A percentile compares a stretch with the other conserved stretches of the same genome.
Evolutionary conservation across 30 jellyfish, hydroid and myxozoan genomes (phyloP).

Genomic region (Aurelia aurita complex sp. Pacific): DNA sequence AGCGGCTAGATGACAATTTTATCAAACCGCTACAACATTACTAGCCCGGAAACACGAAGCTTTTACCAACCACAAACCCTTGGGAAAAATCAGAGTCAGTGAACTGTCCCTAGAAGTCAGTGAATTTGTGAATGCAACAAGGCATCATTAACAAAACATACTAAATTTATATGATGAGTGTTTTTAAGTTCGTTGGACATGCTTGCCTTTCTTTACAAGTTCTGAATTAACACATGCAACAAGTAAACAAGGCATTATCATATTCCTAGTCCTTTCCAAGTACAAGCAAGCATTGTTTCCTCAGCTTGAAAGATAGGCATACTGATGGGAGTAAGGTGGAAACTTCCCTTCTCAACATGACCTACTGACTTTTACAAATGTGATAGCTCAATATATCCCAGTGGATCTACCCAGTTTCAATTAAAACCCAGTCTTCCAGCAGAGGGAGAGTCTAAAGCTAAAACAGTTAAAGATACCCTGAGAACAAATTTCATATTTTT

Average conservation of each 20-base stretch:
- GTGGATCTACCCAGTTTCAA: not conserved
- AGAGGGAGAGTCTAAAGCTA: not conserved
- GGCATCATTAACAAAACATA: too few relatives aligned
- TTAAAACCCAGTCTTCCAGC: conserved; percentile 6
- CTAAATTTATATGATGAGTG: too few relatives aligned
- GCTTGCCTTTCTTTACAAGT: too few relatives aligned
- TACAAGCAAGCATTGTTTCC: conserved; percentile 10
- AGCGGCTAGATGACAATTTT: too few relatives aligned
- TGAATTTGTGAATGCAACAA: too few relatives aligned
- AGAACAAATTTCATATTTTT: not conserved
- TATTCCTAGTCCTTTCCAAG: not conserved
- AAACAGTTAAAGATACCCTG: not conserved
- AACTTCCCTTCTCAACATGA: conserved; percentile 43
- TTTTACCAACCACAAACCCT: too few relatives aligned
- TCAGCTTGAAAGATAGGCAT: conserved; percentile 31
- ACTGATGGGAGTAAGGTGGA: conserved; percentile 41
- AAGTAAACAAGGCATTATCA: not conserved
- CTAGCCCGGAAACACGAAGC: too few relatives aligned
- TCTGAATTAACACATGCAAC: too few relatives aligned
- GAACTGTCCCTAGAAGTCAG: too few relatives aligned
- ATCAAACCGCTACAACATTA: too few relatives aligned
- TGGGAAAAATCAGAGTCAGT: too few relatives aligned
- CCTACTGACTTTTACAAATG: conserved; percentile 1
- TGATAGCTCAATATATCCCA: not conserved
- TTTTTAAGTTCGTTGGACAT: too few relatives aligned